Evolutionary conservation across 2,888 invertebrate genomes (phyloP), one percentile per base, ranked within the genome.

Genomic region (Phoronis australis): DNA sequence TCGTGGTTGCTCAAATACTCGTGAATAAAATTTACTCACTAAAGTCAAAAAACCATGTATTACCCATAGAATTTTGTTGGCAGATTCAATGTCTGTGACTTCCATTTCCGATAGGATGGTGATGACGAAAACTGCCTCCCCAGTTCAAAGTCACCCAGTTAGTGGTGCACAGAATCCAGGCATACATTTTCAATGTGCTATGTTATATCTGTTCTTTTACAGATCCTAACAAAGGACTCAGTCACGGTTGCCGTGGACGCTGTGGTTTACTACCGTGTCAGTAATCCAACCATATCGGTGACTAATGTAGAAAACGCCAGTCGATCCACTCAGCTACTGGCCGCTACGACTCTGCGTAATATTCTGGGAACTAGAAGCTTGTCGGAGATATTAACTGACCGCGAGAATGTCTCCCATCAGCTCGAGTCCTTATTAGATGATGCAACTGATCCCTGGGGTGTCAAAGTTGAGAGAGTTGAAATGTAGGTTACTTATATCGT

Each of bases 211-310:
- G 31, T 48, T 35, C 40, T 47, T 43, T 54, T 55, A 39, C 78
- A 95, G 94, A 93, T 96, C 15, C 80, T 96, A 61, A 95, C 95
- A 31, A 93, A 93, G 78, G 96, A 96, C 80, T 92, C 91, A 50
- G 96, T 96, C 50, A 97, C 96, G 0, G 95, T 97, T 2, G 93
- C 93, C 1, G 96, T 97, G 37, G 96, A 97, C 75, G 96, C 96
- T 21, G 81, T 82, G 3, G 72, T 79, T n/a, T 79, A 79, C 57
- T 80, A 78, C 56, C 62, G 78, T 40, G 93, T 97, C 24, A 90
- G 89, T 68, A 96, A 96, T 77, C 95, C 97, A 15, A 96, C 95
- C 1, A 90, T 95, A 55, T 94, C 95, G 40, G 93, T 80, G n/a
- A 93, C 94, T 41, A 97, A 97, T 78, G 96, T 97, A 40, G 95